Conservation (phyloP, 2,888 invertebrate genomes). For the Scaptomyza caliginosa region DNA sequence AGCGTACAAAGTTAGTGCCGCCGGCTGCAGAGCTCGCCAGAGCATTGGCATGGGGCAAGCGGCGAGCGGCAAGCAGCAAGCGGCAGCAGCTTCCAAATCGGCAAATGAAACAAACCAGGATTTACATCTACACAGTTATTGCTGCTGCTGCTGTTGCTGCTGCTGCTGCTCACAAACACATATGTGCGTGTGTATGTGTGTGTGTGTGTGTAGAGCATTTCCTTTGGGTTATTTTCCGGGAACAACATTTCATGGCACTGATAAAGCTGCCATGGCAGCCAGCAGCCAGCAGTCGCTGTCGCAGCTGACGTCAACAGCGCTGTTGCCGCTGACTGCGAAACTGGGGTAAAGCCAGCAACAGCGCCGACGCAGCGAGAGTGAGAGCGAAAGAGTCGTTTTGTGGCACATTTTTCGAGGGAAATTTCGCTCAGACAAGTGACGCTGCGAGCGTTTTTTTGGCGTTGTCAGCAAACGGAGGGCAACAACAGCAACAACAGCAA, state of each 20-base stretch:
- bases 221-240: slow-evolving; percentile 81
- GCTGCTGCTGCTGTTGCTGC: slow-evolving; percentile 48
- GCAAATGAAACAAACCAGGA: slow-evolving; percentile 80
- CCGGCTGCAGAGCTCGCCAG: slow-evolving; percentile 55
- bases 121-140: slow-evolving; percentile 80
- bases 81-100: slow-evolving; percentile 67
- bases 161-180: slow-evolving; percentile 12
- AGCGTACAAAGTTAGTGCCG: slow-evolving; percentile 77
- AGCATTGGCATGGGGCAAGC: neutral
- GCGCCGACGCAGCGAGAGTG: slow-evolving; percentile 20
- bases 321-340: slow-evolving; percentile 35
- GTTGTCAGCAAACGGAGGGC: slow-evolving; percentile 50
- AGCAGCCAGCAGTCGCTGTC: slow-evolving; percentile 28
- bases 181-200: slow-evolving; percentile 15
- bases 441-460: slow-evolving; percentile 66
- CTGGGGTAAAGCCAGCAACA: slow-evolving; percentile 34
- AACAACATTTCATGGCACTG: slow-evolving; percentile 79
- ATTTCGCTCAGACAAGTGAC: slow-evolving; percentile 59
- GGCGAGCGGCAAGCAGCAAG: slow-evolving; percentile 3
- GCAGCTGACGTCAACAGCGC: slow-evolving; percentile 18
- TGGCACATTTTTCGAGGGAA: slow-evolving; percentile 44
- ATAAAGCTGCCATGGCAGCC: slow-evolving; percentile 81
- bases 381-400: slow-evolving; percentile 6
- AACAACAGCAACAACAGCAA: slow-evolving; percentile 38
- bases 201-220: slow-evolving; percentile 65